These are phyloP conservation scores for Apostichopus japonicus DNA, from an alignment of 35 echinoderm and acorn worm species.

Conservation along the genomic window DNA sequence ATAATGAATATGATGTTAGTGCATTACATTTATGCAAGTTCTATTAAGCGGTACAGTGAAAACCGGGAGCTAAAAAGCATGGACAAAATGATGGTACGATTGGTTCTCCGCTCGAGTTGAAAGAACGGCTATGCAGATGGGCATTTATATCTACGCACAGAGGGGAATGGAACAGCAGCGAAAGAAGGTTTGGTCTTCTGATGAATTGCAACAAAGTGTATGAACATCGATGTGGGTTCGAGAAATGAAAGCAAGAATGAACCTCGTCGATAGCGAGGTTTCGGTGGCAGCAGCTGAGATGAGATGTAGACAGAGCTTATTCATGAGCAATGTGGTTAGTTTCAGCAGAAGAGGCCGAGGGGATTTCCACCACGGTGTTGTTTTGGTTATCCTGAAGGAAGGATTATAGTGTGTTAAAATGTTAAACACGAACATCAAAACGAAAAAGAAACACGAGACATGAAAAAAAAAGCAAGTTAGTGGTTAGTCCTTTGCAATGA, in stretches of 20 bases:
- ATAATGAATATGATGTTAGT: conserved; percentile 3
- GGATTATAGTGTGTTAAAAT: conserved; percentile 8
- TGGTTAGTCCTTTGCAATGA: too few species aligned
- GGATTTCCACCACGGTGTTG: conserved; percentile 20
- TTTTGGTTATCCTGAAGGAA: conserved; percentile 49
- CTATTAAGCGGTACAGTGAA: neutral
- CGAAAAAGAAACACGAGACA: too few species aligned
- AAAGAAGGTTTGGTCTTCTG: too few species aligned
- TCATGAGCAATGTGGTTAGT: conserved; percentile 51
- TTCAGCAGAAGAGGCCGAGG: conserved; percentile 20
- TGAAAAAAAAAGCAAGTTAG: too few species aligned
- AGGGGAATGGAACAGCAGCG: too few species aligned
- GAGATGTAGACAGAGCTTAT: conserved; percentile 10
- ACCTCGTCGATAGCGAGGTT: neutral
- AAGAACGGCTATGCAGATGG: too few species aligned
- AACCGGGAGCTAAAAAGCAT: too few species aligned
- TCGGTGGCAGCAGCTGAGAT: neutral
- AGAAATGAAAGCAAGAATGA: neutral
- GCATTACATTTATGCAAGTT: conserved; percentile 3
- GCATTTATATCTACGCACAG: too few species aligned
- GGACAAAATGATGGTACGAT: too few species aligned
- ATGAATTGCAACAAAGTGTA: neutral
- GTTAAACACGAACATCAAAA: neutral
- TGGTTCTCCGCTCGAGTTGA: too few species aligned
- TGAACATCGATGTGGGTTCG: neutral